Base-by-base conservation (phyloP, 2,797 vertebrate genomes). In the Cyprinella venusta region DNA sequence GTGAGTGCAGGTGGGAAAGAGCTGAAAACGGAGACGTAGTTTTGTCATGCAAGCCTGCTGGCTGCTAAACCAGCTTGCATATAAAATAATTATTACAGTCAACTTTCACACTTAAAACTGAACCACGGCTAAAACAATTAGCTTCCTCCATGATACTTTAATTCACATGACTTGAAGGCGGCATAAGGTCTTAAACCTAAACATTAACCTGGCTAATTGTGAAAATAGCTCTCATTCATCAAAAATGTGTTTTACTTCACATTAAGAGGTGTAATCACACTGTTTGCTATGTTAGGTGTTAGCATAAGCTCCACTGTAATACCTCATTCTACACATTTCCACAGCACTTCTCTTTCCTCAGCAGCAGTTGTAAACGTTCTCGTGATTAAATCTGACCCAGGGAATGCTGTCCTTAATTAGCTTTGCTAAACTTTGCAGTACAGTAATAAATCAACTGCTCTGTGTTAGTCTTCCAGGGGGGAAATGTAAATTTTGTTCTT, bases 341-440 rank as follows among this genome's bases (percentile, higher is more conserved):
- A 26, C 42, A 63, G 16, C n/a, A 5, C 24, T 45, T 83, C 61
- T 50, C 21, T 63, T 67, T 83, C 67, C 33, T 71, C 59, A n/a
- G 52, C 67, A n/a, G 45, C 24, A 6, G 40, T 59, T 84, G 74
- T 82, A 84, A 84, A 84, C 50, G 72, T 74, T 68, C 24, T 6
- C 21, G 63, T 89, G 85, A 90, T 88, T 89, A 76, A 86, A 84
- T 90, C 77, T 85, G 85, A 85, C 85, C 84, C 56, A 76, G 69
- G 67, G 81, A 89, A 82, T 76, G 79, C 83, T 65, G 74, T 71
- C 59, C 68, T 78, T 87, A 86, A 88, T 89, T 90, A 86, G 81
- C 72, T 84, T 82, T 67, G 77, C 80, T 86, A 84, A 88, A 87
- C 81, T 82, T 88, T 83, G 78, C 79, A 79, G 75, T 85, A 52